Base-by-base conservation (phyloP, 2,888 invertebrate genomes). In the Gandaritis pyraliata region DNA sequence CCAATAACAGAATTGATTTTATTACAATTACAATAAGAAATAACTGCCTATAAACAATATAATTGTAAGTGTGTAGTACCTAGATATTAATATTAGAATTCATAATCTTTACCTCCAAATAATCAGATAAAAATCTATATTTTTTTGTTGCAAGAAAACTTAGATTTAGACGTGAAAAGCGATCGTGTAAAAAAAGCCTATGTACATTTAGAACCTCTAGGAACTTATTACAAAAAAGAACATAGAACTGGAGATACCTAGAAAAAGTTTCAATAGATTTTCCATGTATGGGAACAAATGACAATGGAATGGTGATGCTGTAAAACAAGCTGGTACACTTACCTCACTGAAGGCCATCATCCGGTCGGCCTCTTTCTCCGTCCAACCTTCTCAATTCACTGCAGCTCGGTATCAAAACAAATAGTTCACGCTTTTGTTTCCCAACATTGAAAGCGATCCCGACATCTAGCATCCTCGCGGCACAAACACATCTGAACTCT, bases 301-400 rank as follows among this genome's bases (percentile, higher is more conserved):
- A 71, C 65, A 67, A 67, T 68, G 63, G 58, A 65, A 51, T 39
- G 49, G 47, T 33, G 68, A 70, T 68, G 69, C 68, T 64, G 66
- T 64, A 68, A 71, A 64, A 68, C 60, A 63, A 61, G 70, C 78
- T 72, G 69, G 78, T 72, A 76, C 73, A 91, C 94, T 93, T 87
- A 95, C 95, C 95, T 95, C 95, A 94, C 95, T 95, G 94, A 95
- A 95, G 95, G 95, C 95, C 95, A 95, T 95, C 85, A 93, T 94
- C 93, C 85, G 91, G 90, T 92, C 90, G 93, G 89, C 86, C 86
- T 92, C 87, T 87, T 90, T 87, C 89, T 88, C 89, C 88, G 84
- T 88, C 89, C 90, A 87, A 92, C 91, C 92, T 90, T 88, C 81
- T 85, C 80, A 85, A 83, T 86, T 85, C 84, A 85, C 77, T 87